Conservation (phyloP, 2,888 invertebrate species). For the Xestia c-nigrum region DNA sequence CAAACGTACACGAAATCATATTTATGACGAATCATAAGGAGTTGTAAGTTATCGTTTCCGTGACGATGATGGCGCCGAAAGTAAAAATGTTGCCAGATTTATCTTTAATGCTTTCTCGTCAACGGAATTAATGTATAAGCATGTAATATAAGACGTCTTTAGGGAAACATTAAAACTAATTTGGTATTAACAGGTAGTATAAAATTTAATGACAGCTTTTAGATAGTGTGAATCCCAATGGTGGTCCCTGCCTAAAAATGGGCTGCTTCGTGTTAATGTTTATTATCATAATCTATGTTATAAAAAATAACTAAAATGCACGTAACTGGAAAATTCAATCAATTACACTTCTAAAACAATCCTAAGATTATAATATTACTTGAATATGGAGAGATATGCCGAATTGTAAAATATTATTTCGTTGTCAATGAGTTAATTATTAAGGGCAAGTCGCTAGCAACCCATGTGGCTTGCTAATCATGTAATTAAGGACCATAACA, state of each 20-base stretch:
- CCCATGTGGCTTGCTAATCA: conserved; percentile 25
- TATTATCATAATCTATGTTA: background rate
- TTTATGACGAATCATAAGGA: conserved; percentile 62
- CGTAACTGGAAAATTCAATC: too few species aligned
- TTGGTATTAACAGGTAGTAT: conserved; percentile 39
- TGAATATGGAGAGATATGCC: background rate
- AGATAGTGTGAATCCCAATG: background rate
- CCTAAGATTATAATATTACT: background rate
- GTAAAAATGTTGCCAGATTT: conserved; percentile 51
- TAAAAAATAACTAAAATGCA: too few species aligned
- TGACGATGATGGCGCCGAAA: conserved; percentile 42
- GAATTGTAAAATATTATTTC: background rate
- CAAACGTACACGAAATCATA: conserved; percentile 54
- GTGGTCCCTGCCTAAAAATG: conserved; percentile 18
- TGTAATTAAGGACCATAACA: conserved; percentile 46
- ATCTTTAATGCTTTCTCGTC: conserved; percentile 39
- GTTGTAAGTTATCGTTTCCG: conserved; percentile 63
- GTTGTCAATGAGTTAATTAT: background rate
- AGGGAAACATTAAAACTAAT: conserved; percentile 50
- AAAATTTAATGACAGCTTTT: conserved; percentile 41
- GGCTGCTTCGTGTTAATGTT: background rate
- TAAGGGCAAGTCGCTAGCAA: conserved; percentile 1
- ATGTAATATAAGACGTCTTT: conserved; percentile 48
- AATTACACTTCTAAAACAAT: background rate
- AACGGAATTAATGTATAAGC: conserved; percentile 29